These are phyloP conservation scores for Orthosia gracilis DNA, from an alignment of 2,888 invertebrate species.

Conservation along the genomic window DNA sequence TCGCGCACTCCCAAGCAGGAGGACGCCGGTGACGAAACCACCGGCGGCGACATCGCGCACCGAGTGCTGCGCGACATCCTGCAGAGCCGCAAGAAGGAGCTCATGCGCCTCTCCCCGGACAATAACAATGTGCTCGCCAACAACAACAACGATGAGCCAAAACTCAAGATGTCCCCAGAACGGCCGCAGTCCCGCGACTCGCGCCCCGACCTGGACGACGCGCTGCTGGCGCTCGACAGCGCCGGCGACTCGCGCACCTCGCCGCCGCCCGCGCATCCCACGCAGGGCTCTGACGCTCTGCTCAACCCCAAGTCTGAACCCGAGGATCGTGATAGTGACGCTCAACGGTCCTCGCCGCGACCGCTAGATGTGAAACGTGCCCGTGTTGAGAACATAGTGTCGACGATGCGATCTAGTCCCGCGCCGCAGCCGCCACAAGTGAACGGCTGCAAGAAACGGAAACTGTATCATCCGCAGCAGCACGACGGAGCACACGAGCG, in stretches of 20 bases:
- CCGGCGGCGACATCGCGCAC: conserved; percentile 92
- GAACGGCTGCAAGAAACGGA: conserved; percentile 98
- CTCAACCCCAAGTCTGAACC: conserved; percentile 93
- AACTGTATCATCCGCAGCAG: conserved; percentile 98
- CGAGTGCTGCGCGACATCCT: conserved; percentile 97
- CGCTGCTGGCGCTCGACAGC: conserved; percentile 92
- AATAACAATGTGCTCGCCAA: conserved; percentile 91
- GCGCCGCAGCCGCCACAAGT: conserved; percentile 94
- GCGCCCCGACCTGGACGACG: conserved; percentile 91
- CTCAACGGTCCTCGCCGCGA: conserved; percentile 90
- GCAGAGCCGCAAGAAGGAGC: conserved; percentile 96
- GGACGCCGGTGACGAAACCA: conserved; percentile 90
- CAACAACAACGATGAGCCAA: conserved; percentile 91
- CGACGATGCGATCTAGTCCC: conserved; percentile 97
- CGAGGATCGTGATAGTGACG: conserved; percentile 92
- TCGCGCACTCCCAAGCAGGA: conserved; percentile 95
- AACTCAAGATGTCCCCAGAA: conserved; percentile 90
- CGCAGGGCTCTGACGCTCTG: conserved; percentile 86
- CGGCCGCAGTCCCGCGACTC: conserved; percentile 93
- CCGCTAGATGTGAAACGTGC: conserved; percentile 97
- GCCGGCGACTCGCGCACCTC: conserved; percentile 87
- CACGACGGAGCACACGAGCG: conserved; percentile 94
- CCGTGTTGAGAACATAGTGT: conserved; percentile 98
- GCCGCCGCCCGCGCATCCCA: conserved; percentile 91
- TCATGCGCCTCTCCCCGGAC: conserved; percentile 92